Percentiles rank a stretch among this genome's conserved stretches.
Evolutionary conservation across 2,113 vertebrate genomes (phyloP).

Genomic region (Bostrychus sinensis): DNA sequence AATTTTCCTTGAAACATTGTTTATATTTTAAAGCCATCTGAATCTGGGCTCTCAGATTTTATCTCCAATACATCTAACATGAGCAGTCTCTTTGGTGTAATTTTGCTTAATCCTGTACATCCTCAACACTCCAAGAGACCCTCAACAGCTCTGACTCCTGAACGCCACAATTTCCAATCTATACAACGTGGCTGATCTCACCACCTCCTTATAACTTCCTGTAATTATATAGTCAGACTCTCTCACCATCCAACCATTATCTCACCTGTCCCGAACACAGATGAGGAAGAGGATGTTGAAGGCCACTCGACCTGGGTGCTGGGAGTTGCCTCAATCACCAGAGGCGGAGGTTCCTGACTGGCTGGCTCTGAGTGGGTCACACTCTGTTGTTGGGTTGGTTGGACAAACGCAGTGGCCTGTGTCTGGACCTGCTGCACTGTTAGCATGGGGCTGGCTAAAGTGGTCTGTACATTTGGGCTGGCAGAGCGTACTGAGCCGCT

Average conservation of each 20-base stretch:
- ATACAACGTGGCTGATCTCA: too few species aligned
- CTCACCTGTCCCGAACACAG: slow-evolving; percentile 91
- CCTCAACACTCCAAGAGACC: too few species aligned
- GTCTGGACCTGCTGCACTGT: slow-evolving; percentile 88
- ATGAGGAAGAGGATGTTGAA: slow-evolving; percentile 89
- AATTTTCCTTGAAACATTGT: too few species aligned
- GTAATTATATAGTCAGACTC: too few species aligned
- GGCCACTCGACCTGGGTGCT: slow-evolving; percentile 91
- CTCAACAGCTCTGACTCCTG: too few species aligned
- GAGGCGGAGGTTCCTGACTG: slow-evolving; percentile 84
- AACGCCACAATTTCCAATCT: too few species aligned
- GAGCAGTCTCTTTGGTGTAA: too few species aligned
- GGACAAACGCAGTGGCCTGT: slow-evolving; percentile 95
- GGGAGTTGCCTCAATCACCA: slow-evolving; percentile 87
- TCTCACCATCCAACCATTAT: neutral
- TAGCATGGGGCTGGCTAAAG: slow-evolving; percentile 86
- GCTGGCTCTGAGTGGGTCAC: slow-evolving; percentile 86
- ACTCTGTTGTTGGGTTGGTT: slow-evolving; percentile 96
- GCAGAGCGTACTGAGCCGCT: slow-evolving; percentile 97
- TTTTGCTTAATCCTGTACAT: too few species aligned
- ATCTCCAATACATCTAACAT: too few species aligned
- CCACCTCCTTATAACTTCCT: too few species aligned
- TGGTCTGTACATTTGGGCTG: slow-evolving; percentile 93
- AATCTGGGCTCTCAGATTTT: too few species aligned
- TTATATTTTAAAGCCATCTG: too few species aligned